Conservation (phyloP, 2,113 vertebrate species). For the Aphyosemion australe region DNA sequence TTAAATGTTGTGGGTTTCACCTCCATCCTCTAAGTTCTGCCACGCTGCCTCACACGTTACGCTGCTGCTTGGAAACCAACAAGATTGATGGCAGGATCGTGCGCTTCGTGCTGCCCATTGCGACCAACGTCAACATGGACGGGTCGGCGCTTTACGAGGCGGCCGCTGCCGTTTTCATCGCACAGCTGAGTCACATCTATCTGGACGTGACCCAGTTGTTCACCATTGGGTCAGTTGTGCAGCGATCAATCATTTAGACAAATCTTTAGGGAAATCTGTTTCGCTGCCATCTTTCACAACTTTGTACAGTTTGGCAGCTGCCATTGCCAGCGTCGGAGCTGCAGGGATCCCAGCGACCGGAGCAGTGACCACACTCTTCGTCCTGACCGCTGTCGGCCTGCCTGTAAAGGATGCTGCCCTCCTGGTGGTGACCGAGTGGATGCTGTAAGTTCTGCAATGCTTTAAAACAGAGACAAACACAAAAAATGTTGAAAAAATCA, state of each 20-base stretch:
- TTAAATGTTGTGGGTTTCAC: neutral
- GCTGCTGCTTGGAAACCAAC: slow-evolving; percentile 3
- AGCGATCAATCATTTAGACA: too few relatives aligned
- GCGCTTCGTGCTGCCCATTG: slow-evolving; percentile 17
- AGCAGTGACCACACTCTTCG: slow-evolving; percentile 16
- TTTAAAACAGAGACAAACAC: neutral
- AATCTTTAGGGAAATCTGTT: too few relatives aligned
- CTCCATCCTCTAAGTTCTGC: slow-evolving; percentile 2
- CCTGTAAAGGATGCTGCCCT: slow-evolving; percentile 1
- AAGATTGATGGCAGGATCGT: neutral
- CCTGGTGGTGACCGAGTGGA: slow-evolving; percentile 19
- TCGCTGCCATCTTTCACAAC: too few relatives aligned
- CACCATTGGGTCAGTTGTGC: neutral
- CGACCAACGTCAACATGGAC: slow-evolving; percentile 10
- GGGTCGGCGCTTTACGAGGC: slow-evolving; percentile 21
- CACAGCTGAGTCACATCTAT: neutral
- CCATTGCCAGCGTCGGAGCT: slow-evolving; percentile 1
- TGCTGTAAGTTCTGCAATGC: slow-evolving; percentile 7
- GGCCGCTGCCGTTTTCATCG: neutral
- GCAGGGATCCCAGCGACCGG: slow-evolving; percentile 13
- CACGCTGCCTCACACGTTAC: neutral
- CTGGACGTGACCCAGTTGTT: neutral
- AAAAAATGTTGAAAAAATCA: neutral
- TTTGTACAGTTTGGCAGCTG: neutral
- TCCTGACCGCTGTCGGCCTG: neutral